Base-by-base conservation (phyloP, 2,113 vertebrate genomes). In the Elachura formosa region DNA sequence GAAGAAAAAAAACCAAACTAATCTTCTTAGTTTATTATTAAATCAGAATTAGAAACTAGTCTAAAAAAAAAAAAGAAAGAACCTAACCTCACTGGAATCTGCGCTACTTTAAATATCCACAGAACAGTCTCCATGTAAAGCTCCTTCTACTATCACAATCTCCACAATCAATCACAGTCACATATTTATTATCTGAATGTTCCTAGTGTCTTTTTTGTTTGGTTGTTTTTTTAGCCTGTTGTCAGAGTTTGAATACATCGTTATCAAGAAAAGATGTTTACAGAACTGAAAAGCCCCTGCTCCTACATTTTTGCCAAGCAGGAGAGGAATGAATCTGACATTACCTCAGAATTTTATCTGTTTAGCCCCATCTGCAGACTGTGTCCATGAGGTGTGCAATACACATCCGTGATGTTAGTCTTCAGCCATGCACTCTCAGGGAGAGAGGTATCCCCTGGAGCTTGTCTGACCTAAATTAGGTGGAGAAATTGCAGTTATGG, bases 1-100 rank as follows among this genome's bases (percentile, higher is more conserved):
- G 28, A 58, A 72, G 34, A 6, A 7, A 21, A 34, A 23, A n/a
- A 20, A 3, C 0, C 1, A 33, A n/a, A n/a, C 12, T n/a, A 9
- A 12, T 11, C 23, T 33, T 89, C 21, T 34, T 33, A 13, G 4
- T 23, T 88, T 67, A 26, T 63, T 43, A 26, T 38, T 78, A 12
- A 81, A 63, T 87, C 15, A 56, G n/a, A 87, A 81, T 64, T 67
- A 49, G 15, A 87, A 94, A 63, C 7, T 49, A 34, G 10, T 41
- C 20, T 46, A 22, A 4, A n/a, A 72, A 22, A 83, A 81, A 31
- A 63, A 41, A 36, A 4, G 6, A 71, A 31, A 0, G 6, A 40
- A n/a, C n/a, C n/a, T n/a, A 76, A 29, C 9, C 1, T 33, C 29
- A 11, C 9, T 80, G 41, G 15, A 67, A 92, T 84, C 18, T 63